phyloP scores from a whole-genome alignment of 2,888 invertebrate species.

The Cinara cedri region DNA sequence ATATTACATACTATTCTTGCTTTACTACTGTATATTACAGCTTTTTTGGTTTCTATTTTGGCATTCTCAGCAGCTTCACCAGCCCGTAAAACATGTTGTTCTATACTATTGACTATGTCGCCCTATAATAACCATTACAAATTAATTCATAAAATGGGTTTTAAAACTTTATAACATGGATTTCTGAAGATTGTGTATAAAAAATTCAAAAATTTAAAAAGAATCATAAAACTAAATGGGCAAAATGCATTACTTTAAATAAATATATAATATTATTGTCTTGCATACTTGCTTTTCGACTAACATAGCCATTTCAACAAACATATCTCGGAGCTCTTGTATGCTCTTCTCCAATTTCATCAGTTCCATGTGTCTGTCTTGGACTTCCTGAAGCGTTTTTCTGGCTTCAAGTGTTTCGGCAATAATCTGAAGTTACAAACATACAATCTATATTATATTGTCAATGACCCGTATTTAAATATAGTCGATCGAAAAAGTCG shows the following conservation, averaged over 20 bases:
- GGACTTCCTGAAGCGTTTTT: slow-evolving; percentile 76
- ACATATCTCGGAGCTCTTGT: slow-evolving; percentile 79
- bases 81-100: slow-evolving; percentile 68
- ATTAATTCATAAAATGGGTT: slow-evolving; percentile 11
- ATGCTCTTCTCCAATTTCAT: slow-evolving; percentile 81
- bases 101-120: slow-evolving; percentile 70
- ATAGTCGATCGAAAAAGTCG: neutral
- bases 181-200: too few species aligned
- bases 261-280: neutral
- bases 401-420: slow-evolving; percentile 80
- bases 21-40: slow-evolving; percentile 68
- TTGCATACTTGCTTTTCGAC: slow-evolving; percentile 74
- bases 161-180: neutral
- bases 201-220: too few species aligned
- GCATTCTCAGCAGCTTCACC: slow-evolving; percentile 68
- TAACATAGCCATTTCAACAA: slow-evolving; percentile 80
- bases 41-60: slow-evolving; percentile 68
- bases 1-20: slow-evolving; percentile 64
- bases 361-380: slow-evolving; percentile 82
- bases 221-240: too few species aligned
- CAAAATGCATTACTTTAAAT: too few species aligned
- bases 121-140: slow-evolving; percentile 63
- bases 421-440: slow-evolving; percentile 69
- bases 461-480: neutral
- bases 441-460: neutral